Evolutionary conservation across 2,113 vertebrate genomes (phyloP).

Genomic region (Stercorarius parasiticus): DNA sequence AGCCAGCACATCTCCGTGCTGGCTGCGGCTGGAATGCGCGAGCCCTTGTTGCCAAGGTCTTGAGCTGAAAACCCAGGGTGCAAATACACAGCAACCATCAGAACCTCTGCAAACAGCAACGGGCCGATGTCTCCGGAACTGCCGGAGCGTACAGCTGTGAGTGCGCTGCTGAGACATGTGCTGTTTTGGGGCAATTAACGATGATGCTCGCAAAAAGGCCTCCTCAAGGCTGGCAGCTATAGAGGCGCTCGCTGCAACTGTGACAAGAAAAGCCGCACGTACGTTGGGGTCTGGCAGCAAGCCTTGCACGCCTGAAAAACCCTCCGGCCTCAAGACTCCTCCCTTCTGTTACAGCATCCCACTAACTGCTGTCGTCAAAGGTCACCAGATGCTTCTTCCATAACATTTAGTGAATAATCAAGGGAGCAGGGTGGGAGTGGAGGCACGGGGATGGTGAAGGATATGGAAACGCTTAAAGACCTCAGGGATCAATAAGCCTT

Average conservation of each 20-base stretch:
- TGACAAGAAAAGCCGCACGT: rapidly evolving
- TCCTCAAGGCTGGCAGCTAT: not conserved
- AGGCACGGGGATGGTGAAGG: not conserved
- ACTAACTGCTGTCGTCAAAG: not conserved
- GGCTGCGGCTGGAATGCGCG: not conserved
- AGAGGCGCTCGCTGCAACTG: not conserved
- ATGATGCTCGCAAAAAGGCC: not conserved
- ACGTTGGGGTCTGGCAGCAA: not conserved
- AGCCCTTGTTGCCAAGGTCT: not conserved
- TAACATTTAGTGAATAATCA: not conserved
- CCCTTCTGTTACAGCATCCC: not conserved
- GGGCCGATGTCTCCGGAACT: not conserved
- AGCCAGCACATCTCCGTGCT: not conserved
- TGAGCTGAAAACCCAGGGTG: not conserved
- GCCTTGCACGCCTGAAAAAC: not conserved
- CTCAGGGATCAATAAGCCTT: not conserved
- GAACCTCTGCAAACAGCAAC: not conserved
- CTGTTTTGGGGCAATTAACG: not conserved
- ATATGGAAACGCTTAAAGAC: not conserved
- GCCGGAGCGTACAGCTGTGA: not conserved
- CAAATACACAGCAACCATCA: not conserved
- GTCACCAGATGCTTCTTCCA: slow-evolving; percentile 9
- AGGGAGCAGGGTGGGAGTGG: not conserved
- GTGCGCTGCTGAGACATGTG: not conserved
- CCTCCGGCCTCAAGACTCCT: not conserved